Conservation (phyloP, 2,888 invertebrate species). For the Zygogramma bicolorata region DNA sequence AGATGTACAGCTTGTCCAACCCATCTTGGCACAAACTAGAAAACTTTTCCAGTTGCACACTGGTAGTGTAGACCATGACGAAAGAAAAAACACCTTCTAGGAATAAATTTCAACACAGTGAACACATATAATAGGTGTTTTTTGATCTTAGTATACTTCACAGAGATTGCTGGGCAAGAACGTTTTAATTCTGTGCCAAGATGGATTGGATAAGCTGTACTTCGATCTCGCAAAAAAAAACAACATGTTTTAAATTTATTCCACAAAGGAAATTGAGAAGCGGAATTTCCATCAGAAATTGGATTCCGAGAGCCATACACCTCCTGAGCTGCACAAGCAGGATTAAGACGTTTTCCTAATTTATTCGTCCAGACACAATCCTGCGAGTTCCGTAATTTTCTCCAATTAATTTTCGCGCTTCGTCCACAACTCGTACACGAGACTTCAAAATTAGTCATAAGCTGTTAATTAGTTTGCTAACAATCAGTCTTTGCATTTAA, state of each 20-base stretch:
- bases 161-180: too few species aligned
- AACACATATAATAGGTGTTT: too few species aligned
- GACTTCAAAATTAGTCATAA: conserved; percentile 47
- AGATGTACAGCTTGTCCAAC: too few species aligned
- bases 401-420: conserved; percentile 46
- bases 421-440: conserved; percentile 36
- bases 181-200: too few species aligned
- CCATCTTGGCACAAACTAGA: too few species aligned
- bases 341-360: conserved; percentile 34
- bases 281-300: conserved; percentile 5
- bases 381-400: conserved; percentile 44
- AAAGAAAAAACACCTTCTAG: too few species aligned
- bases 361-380: conserved; percentile 42
- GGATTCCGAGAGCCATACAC: conserved; percentile 2
- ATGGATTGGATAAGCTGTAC: too few species aligned
- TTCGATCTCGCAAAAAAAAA: background rate
- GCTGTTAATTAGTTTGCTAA: conserved; percentile 55
- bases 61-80: too few species aligned
- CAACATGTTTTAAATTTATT: background rate
- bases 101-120: too few species aligned
- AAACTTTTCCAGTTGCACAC: too few species aligned
- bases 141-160: too few species aligned
- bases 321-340: conserved; percentile 13
- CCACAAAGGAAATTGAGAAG: background rate
- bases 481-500: conserved; percentile 57